Evolutionary conservation across 2,113 vertebrate species (phyloP).

Genomic region (Scortum barcoo): DNA sequence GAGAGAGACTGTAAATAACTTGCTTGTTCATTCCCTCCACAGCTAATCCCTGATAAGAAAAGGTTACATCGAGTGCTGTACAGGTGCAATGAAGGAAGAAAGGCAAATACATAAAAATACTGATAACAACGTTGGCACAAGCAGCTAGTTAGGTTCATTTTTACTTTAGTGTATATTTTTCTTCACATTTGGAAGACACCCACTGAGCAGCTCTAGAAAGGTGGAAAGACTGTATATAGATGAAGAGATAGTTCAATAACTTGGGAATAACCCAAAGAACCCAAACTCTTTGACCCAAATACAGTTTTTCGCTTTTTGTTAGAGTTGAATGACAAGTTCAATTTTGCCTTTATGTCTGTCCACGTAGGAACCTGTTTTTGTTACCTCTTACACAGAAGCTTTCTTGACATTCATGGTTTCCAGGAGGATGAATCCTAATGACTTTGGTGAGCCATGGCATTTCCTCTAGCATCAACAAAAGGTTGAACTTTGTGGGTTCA

Average conservation of each 20-base stretch:
- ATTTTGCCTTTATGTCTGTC: not conserved
- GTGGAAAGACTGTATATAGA: not conserved
- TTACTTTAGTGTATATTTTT: not conserved
- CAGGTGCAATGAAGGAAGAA: slow-evolving; percentile 31
- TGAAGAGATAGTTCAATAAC: not conserved
- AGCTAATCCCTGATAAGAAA: slow-evolving; percentile 59
- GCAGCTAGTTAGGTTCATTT: slow-evolving; percentile 6
- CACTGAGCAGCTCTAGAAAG: not conserved
- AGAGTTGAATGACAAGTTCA: not conserved
- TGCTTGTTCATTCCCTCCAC: slow-evolving; percentile 41
- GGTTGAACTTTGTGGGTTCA: too few relatives aligned
- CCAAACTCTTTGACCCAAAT: not conserved
- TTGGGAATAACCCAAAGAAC: not conserved
- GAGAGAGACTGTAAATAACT: slow-evolving; percentile 43
- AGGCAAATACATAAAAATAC: slow-evolving; percentile 41
- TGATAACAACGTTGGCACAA: slow-evolving; percentile 9
- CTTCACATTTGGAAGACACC: not conserved
- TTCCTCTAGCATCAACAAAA: too few relatives aligned
- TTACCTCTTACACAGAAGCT: too few relatives aligned
- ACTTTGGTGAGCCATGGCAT: too few relatives aligned
- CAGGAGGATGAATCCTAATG: too few relatives aligned
- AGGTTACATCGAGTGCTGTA: slow-evolving; percentile 33
- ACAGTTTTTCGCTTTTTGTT: not conserved
- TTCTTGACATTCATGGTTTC: too few relatives aligned
- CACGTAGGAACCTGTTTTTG: not conserved